These are phyloP conservation scores for Augiades crinisus DNA, from an alignment of 2,888 invertebrate genomes.

Conservation along the genomic window DNA sequence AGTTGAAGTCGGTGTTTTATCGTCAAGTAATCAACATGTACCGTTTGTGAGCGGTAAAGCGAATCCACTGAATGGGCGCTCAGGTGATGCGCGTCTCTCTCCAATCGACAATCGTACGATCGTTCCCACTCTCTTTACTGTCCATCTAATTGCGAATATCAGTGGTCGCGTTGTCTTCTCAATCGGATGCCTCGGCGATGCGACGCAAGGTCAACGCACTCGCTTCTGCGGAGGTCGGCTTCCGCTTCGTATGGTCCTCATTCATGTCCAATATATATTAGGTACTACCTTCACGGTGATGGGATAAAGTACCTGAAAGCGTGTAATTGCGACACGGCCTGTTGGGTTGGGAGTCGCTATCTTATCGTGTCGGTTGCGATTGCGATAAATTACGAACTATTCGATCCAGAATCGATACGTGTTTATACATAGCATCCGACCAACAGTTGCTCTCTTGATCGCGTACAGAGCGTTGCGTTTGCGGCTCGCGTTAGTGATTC, in stretches of 20 bases:
- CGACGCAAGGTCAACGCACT: slow-evolving; percentile 37
- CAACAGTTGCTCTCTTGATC: slow-evolving; percentile 67
- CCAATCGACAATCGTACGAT: slow-evolving; percentile 39
- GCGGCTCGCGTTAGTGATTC: slow-evolving; percentile 32
- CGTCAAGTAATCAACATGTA: slow-evolving; percentile 48
- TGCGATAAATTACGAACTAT: slow-evolving; percentile 69
- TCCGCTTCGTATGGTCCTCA: slow-evolving; percentile 11
- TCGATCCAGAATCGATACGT: slow-evolving; percentile 71
- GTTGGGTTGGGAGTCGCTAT: slow-evolving; percentile 46
- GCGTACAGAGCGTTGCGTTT: slow-evolving; percentile 56
- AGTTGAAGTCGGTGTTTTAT: slow-evolving; percentile 47
- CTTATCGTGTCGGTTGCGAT: slow-evolving; percentile 55
- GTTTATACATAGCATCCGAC: slow-evolving; percentile 53
- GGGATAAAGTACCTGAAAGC: slow-evolving; percentile 41
- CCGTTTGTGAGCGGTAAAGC: slow-evolving; percentile 41
- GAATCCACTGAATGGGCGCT: slow-evolving; percentile 33
- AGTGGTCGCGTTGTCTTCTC: slow-evolving; percentile 30
- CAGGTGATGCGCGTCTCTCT: slow-evolving; percentile 45
- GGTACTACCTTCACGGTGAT: slow-evolving; percentile 20
- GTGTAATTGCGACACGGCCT: slow-evolving; percentile 44
- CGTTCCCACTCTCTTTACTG: slow-evolving; percentile 46
- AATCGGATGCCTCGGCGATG: slow-evolving; percentile 27
- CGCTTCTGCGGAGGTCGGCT: slow-evolving; percentile 32
- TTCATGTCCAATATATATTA: slow-evolving; percentile 8
- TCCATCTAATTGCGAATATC: slow-evolving; percentile 45